phyloP scores from a whole-genome alignment of 2,888 invertebrate genomes.

The Mystacides longicornis region DNA sequence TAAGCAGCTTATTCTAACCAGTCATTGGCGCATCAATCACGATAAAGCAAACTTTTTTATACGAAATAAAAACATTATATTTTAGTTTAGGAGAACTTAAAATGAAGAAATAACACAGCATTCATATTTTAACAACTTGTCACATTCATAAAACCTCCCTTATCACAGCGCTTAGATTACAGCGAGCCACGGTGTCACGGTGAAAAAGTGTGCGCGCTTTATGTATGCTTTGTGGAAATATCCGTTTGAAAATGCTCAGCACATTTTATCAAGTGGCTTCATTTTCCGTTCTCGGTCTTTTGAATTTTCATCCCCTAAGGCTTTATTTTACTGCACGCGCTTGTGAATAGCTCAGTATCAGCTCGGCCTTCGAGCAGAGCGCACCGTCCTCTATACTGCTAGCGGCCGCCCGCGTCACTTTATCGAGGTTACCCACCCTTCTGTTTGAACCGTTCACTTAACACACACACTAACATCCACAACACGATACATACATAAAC shows the following conservation, averaged over 20 bases:
- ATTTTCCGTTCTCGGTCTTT: constrained; percentile 7
- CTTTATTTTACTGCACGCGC: constrained; percentile 13
- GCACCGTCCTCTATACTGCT: constrained; percentile 10
- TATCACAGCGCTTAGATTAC: neutral
- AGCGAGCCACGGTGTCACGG: neutral
- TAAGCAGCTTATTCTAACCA: no score
- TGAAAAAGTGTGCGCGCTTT: neutral
- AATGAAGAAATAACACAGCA: no score
- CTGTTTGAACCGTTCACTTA: constrained; percentile 4
- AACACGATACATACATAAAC: no score
- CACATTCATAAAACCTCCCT: neutral
- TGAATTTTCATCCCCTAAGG: constrained; percentile 5
- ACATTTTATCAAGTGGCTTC: neutral
- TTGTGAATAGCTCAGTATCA: constrained; percentile 11
- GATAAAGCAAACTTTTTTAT: no score
- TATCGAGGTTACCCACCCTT: constrained; percentile 15
- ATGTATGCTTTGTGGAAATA: neutral
- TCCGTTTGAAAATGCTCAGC: neutral
- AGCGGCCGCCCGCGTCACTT: constrained; percentile 14
- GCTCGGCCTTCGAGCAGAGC: constrained; percentile 18
- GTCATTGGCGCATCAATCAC: no score
- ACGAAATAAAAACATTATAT: no score
- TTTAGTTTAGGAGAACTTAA: no score
- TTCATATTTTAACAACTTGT: neutral
- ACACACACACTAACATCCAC: no score